These are phyloP conservation scores for Tenthredo livida DNA, from an alignment of 2,888 invertebrate genomes.

Conservation along the genomic window DNA sequence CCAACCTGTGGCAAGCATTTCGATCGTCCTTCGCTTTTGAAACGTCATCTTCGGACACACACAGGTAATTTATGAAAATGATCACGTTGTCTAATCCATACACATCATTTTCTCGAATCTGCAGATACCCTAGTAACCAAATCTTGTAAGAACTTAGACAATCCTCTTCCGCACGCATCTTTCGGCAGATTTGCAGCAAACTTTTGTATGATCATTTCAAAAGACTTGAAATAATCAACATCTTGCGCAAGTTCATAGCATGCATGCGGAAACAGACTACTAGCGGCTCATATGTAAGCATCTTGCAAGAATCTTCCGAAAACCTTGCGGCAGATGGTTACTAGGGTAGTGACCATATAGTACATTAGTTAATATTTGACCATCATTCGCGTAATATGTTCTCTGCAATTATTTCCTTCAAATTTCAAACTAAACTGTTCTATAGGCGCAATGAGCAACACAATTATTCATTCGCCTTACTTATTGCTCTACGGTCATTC, in stretches of 20 bases:
- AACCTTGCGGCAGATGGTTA: too few relatives aligned
- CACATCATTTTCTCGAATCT: not conserved
- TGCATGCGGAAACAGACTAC: too few relatives aligned
- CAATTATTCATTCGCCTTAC: not conserved
- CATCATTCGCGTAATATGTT: not conserved
- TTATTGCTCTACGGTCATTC: not conserved
- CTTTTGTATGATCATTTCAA: too few relatives aligned
- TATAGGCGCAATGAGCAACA: not conserved
- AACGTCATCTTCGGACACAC: constrained; percentile 85
- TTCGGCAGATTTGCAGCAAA: too few relatives aligned
- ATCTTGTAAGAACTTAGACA: too few relatives aligned
- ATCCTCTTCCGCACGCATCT: too few relatives aligned
- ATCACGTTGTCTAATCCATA: not conserved
- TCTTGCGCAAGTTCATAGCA: too few relatives aligned
- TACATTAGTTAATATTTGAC: not conserved
- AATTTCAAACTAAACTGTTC: not conserved
- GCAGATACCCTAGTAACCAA: too few relatives aligned
- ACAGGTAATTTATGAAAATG: constrained; percentile 79
- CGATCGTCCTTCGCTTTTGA: constrained; percentile 84
- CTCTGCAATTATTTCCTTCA: not conserved
- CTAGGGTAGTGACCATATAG: too few relatives aligned
- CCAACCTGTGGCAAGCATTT: constrained; percentile 85
- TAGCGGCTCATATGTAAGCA: too few relatives aligned
- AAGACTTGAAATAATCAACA: too few relatives aligned
- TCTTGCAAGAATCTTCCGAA: too few relatives aligned